Conservation (phyloP, 2,797 vertebrate genomes). For the Australoheros facetus region DNA sequence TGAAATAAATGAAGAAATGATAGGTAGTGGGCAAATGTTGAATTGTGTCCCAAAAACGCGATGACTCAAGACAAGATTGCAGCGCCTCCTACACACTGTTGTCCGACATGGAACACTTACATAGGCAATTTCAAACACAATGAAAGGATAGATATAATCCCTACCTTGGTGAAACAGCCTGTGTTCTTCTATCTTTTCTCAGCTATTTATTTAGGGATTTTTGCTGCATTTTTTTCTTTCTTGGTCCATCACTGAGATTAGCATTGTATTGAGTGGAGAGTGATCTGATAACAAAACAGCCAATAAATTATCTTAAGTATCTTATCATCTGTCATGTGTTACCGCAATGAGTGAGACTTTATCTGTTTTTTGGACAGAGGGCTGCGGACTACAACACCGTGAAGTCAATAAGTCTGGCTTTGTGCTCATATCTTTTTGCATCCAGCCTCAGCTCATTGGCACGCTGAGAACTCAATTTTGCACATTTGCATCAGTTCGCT, state of each 20-base stretch:
- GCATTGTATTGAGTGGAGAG: slow-evolving; percentile 23
- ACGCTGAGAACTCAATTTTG: slow-evolving; percentile 20
- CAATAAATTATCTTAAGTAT: slow-evolving; percentile 40
- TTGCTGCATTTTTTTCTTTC: slow-evolving; percentile 27
- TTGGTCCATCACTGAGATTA: slow-evolving; percentile 26
- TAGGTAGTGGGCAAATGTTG: slow-evolving; percentile 6
- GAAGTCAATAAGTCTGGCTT: slow-evolving; percentile 43
- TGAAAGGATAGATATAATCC: slow-evolving; percentile 19
- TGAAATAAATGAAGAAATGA: slow-evolving; percentile 12
- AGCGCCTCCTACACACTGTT: slow-evolving; percentile 37
- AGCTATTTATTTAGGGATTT: slow-evolving; percentile 6
- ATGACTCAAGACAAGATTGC: slow-evolving; percentile 38
- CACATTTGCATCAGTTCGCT: slow-evolving; percentile 47
- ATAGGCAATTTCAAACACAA: slow-evolving; percentile 27
- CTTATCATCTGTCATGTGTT: slow-evolving; percentile 51
- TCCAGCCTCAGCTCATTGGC: slow-evolving; percentile 40
- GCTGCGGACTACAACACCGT: slow-evolving; percentile 12
- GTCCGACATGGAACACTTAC: slow-evolving; percentile 35
- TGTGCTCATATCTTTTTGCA: slow-evolving; percentile 33
- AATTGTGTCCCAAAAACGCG: slow-evolving; percentile 21
- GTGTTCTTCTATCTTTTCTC: not conserved
- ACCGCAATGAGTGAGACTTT: slow-evolving; percentile 24
- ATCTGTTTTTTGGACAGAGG: slow-evolving; percentile 23
- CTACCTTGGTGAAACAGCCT: not conserved
- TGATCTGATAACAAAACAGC: slow-evolving; percentile 41